Evolutionary conservation across 2,888 invertebrate genomes (phyloP), one percentile per base, ranked within the genome.

Genomic region (Craniophora ligustri): DNA sequence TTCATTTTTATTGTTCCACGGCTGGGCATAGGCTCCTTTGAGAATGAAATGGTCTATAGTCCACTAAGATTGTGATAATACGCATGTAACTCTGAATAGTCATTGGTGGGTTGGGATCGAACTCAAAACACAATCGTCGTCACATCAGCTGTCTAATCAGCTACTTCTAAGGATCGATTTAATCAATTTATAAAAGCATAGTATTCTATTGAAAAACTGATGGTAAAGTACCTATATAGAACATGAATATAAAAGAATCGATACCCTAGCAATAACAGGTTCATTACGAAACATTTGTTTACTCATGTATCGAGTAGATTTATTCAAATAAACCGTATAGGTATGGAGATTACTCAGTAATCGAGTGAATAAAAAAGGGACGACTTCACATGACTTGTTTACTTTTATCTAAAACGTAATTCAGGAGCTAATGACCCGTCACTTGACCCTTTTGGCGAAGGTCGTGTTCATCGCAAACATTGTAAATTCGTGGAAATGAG

Each of bases 381-480:
- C 23, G 11, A 21, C 2, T 30, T n/a, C 14, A 31, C 11, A 47
- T 47, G 34, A 47, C 49, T 50, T 57, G 35, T 64, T 68, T 50
- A 58, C 50, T 60, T 40, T 46, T 35, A 59, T 57, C 48, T 39
- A 15, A 51, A 54, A 49, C 36, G n/a, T 21, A 44, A 48, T 28
- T 34, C 26, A 5, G 21, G 32, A 45, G 38, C 31, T 53, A 67
- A 67, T 61, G 65, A 61, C 54, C 61, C 42, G 42, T 15, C 36
- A 26, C 28, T 5, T 49, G 23, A 48, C 32, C 54, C 46, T 50
- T 26, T 56, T 40, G 30, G 19, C 36, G 48, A 21, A 49, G 39
- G 46, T 21, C 30, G 3, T 53, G 34, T 47, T 44, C 40, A 32
- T n/a, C 10, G 36, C 10, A 38, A 8, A 21, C 16, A 19, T 6